phyloP scores from a whole-genome alignment of 2,113 vertebrate genomes.

The Trogon melanurus region DNA sequence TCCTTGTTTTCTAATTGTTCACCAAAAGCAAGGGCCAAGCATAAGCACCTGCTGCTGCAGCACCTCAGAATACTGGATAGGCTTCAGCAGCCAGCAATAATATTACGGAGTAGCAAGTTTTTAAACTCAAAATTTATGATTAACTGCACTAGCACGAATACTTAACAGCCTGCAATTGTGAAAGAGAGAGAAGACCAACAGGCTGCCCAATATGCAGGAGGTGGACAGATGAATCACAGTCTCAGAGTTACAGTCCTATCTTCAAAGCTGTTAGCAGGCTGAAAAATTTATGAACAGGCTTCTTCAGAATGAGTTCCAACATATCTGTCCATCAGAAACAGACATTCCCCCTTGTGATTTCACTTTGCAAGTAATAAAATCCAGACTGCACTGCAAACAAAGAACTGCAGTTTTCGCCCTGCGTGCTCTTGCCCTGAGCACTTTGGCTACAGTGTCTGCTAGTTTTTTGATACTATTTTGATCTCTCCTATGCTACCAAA shows the following conservation, averaged over 20 bases:
- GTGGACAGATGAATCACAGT: not conserved
- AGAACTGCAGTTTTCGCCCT: not conserved
- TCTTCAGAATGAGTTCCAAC: slow-evolving; percentile 15
- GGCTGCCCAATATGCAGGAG: not conserved
- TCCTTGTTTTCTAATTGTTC: not conserved
- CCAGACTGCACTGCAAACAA: slow-evolving; percentile 29
- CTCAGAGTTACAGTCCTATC: not conserved
- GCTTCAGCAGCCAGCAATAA: not conserved
- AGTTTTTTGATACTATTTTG: not conserved
- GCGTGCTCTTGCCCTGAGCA: not conserved
- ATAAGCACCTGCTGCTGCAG: not conserved
- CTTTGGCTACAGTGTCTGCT: not conserved
- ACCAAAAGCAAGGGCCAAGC: not conserved
- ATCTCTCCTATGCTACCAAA: not conserved
- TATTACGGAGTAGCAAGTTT: not conserved
- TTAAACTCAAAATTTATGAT: not conserved
- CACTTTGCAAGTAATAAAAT: slow-evolving; percentile 38
- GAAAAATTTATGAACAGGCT: not conserved
- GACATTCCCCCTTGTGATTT: slow-evolving; percentile 1
- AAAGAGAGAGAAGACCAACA: not conserved
- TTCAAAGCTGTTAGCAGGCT: slow-evolving; percentile 3
- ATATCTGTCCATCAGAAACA: slow-evolving; percentile 25
- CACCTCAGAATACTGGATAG: not conserved
- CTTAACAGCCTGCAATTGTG: not conserved
- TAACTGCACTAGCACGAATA: not conserved